phyloP scores from a whole-genome alignment of 2,797 vertebrate species.

The Manis pentadactyla region DNA sequence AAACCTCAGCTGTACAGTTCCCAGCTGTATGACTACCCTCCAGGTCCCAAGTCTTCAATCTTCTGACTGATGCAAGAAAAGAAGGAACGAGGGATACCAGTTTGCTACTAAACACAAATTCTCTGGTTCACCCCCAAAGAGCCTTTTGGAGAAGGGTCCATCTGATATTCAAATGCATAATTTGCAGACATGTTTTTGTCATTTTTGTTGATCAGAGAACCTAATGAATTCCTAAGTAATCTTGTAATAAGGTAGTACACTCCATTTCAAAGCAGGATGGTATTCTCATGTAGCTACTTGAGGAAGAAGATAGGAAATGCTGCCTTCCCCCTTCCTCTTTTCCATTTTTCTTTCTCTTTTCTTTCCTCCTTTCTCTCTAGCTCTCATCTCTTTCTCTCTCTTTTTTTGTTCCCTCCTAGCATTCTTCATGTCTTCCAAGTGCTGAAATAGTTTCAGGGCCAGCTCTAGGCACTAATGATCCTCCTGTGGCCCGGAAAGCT shows the following conservation, averaged over 20 bases:
- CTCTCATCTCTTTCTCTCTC: background rate
- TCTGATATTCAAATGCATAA: conserved; percentile 78
- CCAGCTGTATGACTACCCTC: conserved; percentile 77
- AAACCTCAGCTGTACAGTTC: conserved; percentile 81
- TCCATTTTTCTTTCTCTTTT: background rate
- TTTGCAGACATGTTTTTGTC: conserved; percentile 75
- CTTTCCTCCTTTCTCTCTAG: background rate
- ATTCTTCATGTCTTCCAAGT: conserved; percentile 59
- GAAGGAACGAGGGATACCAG: conserved; percentile 39
- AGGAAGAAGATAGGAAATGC: background rate
- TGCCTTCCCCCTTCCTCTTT: background rate
- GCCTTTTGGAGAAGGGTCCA: conserved; percentile 61
- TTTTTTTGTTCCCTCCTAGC: background rate
- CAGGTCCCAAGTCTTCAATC: conserved; percentile 85
- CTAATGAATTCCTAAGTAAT: conserved; percentile 38
- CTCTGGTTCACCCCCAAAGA: conserved; percentile 74
- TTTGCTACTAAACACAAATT: conserved; percentile 81
- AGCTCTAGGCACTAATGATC: conserved; percentile 1
- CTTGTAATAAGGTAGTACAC: background rate
- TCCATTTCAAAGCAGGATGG: background rate
- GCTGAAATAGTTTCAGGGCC: background rate
- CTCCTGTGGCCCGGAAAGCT: background rate
- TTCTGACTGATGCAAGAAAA: conserved; percentile 81
- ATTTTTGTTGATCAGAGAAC: conserved; percentile 67
- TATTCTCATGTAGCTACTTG: background rate